Evolutionary conservation across 64 coral and sea anemone species (phyloP), one percentile per base, ranked within the genome.

Genomic region (Exaiptasia diaphana): DNA sequence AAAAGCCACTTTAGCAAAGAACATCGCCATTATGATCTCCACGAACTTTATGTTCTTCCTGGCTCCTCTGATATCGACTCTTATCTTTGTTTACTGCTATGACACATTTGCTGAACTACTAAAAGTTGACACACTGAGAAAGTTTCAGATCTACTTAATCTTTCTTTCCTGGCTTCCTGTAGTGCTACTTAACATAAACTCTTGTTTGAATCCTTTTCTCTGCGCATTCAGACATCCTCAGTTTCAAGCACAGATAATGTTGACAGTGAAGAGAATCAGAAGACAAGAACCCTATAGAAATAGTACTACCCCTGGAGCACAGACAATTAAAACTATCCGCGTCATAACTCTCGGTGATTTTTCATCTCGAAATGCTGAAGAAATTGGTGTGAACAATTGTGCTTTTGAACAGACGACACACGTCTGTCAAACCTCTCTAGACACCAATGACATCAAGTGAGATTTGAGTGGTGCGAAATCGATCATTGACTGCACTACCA

Each of bases 201-300:
- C 83, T 25, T 86, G 83, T 56, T 77, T 86, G 29, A 86, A 86
- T 41, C 83, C 83, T 30, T 86, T 76, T 45, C 13, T 86, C 38
- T 86, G 83, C 20, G 83, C 71, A 13, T 86, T 86, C 35, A 74
- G 83, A 49, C 70, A 86, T 67, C 83, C 55, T 3, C 75, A 86
- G 43, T 76, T 86, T 38, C 70, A 53, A 24, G 13, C 18, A 37
- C 53, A 75, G 34, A 4, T 86, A 1, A 12, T 43, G 3, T 6
- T 14, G 2, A 17, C 4, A 58, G 1, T 43, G 4, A 41, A 61
- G 5, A 71, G 24, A 27, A 6, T 61, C 13, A 27, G 33, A 24
- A 61, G n/a, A n/a, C n/a, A n/a, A n/a, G n/a, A n/a, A n/a, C n/a
- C n/a, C n/a, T n/a, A n/a, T n/a, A n/a, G n/a, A n/a, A n/a, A n/a